phyloP scores from a whole-genome alignment of 2,797 vertebrate species.

The Pseudochirops corinnae region DNA sequence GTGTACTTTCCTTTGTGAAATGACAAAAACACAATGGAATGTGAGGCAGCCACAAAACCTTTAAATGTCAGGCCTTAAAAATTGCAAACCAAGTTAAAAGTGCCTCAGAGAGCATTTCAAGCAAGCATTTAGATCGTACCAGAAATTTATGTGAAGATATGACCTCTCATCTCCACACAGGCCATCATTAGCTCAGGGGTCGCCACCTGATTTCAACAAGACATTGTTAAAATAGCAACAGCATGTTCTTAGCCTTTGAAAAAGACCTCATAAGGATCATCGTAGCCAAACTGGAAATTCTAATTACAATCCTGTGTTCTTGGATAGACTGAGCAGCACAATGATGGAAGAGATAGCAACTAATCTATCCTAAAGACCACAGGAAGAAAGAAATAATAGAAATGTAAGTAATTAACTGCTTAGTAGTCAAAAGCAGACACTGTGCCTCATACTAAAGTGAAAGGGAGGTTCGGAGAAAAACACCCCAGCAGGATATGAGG shows the following conservation, averaged over 20 bases:
- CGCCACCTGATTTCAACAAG: not conserved
- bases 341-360: not conserved
- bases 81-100: not conserved
- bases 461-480: not conserved
- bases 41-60: not conserved
- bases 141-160: not conserved
- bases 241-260: not conserved
- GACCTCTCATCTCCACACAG: not conserved
- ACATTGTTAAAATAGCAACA: not conserved
- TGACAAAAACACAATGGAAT: not conserved
- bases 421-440: not conserved
- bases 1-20: not conserved
- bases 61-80: not conserved
- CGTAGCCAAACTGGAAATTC: not conserved
- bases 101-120: not conserved
- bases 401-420: not conserved
- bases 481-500: not conserved
- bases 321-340: not conserved
- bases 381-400: not conserved
- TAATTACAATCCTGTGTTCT: not conserved
- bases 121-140: not conserved
- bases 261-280: not conserved
- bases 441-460: not conserved
- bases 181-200: not conserved
- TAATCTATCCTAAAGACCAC: not conserved